phyloP scores from a whole-genome alignment of 2,888 invertebrate species.

The Scaptomyza polygonia region DNA sequence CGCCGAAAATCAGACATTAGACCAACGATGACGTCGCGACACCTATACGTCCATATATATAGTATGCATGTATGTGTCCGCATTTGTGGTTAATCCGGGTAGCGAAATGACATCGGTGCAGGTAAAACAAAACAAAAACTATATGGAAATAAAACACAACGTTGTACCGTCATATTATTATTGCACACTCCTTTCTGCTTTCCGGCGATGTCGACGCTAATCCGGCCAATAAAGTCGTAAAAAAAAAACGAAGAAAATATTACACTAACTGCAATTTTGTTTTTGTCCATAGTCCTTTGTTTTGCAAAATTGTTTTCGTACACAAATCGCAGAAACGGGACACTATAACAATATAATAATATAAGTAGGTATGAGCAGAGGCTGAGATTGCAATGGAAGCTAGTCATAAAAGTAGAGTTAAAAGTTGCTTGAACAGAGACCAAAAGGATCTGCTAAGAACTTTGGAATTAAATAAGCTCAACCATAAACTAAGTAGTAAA shows the following conservation, averaged over 20 bases:
- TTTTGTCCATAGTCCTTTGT: slow-evolving; percentile 49
- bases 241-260: slow-evolving; percentile 59
- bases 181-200: slow-evolving; percentile 72
- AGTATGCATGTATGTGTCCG: not conserved
- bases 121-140: slow-evolving; percentile 43
- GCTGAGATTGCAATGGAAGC: slow-evolving; percentile 19
- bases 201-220: slow-evolving; percentile 62
- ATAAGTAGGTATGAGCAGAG: slow-evolving; percentile 30
- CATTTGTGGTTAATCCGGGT: slow-evolving; percentile 67
- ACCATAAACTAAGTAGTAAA: too few relatives aligned
- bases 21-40: slow-evolving; percentile 39
- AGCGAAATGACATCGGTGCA: slow-evolving; percentile 29
- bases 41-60: not conserved
- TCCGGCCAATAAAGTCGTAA: slow-evolving; percentile 71
- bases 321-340: slow-evolving; percentile 52
- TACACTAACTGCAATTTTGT: slow-evolving; percentile 36
- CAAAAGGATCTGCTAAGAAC: not conserved
- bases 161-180: slow-evolving; percentile 34
- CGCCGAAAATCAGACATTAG: slow-evolving; percentile 54
- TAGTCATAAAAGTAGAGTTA: slow-evolving; percentile 39
- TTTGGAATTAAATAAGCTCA: too few relatives aligned
- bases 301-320: slow-evolving; percentile 69
- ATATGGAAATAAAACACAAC: slow-evolving; percentile 36
- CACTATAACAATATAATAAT: slow-evolving; percentile 35
- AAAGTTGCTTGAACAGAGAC: slow-evolving; percentile 2